phyloP scores from a whole-genome alignment of 2,113 vertebrate genomes.

The Propithecus coquereli region DNA sequence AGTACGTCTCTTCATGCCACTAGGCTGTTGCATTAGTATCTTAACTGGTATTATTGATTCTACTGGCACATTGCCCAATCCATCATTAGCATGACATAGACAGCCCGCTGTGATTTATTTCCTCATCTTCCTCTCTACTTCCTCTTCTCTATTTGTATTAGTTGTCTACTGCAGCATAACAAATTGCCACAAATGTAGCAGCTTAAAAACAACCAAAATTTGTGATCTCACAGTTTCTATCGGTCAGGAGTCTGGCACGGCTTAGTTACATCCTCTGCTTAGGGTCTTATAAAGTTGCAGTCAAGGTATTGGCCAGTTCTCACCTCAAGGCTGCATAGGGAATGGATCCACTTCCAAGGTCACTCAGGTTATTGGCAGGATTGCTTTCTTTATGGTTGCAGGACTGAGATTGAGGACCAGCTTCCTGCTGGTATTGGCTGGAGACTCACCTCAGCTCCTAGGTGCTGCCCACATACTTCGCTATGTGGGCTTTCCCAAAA shows the following conservation, averaged over 20 bases:
- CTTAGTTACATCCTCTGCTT: not conserved
- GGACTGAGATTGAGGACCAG: not conserved
- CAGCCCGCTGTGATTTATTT: not conserved
- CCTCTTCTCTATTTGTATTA: not conserved
- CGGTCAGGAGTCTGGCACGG: not conserved
- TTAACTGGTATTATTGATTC: not conserved
- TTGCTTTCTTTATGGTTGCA: not conserved
- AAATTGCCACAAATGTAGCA: not conserved
- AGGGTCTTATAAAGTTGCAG: not conserved
- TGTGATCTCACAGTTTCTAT: not conserved
- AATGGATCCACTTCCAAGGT: not conserved
- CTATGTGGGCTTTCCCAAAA: not conserved
- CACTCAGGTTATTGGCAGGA: not conserved
- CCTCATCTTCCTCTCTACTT: not conserved
- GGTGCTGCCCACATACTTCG: not conserved
- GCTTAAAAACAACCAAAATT: not conserved
- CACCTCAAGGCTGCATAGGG: no score
- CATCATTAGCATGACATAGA: no score
- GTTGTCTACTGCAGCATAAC: not conserved
- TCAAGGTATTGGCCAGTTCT: not conserved
- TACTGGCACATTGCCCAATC: not conserved
- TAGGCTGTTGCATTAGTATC: not conserved
- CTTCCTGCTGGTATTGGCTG: not conserved
- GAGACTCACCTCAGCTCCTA: not conserved
- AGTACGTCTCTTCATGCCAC: not conserved